A percentile compares a stretch with the other conserved stretches of the same genome.
Evolutionary conservation across 2,797 vertebrate genomes (phyloP).

Genomic region (Intellagama lesueurii): DNA sequence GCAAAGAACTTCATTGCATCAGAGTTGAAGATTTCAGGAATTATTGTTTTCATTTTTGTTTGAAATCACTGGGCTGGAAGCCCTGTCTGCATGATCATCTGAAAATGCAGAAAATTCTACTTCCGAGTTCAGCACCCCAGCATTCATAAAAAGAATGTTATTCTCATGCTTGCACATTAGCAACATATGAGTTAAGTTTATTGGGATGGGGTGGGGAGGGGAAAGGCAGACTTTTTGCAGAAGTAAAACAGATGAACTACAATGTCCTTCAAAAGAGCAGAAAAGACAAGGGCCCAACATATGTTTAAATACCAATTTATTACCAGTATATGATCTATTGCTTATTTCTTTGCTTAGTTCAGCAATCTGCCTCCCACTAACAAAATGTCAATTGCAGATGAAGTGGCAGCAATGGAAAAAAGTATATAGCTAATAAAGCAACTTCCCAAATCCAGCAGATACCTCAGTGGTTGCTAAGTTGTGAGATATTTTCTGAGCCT

Average conservation of each 20-base stretch:
- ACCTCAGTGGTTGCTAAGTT: constrained; percentile 30
- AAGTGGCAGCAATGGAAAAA: constrained; percentile 29
- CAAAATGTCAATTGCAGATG: constrained; percentile 74
- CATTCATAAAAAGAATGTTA: constrained; percentile 38
- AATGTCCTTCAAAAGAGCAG: constrained; percentile 68
- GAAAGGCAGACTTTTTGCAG: constrained; percentile 46
- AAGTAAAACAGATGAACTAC: constrained; percentile 60
- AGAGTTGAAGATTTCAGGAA: not conserved
- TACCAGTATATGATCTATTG: constrained; percentile 72
- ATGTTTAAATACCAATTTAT: constrained; percentile 71
- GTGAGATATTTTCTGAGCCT: too few species aligned
- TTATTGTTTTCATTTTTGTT: not conserved
- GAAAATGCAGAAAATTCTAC: not conserved
- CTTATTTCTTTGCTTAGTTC: constrained; percentile 73
- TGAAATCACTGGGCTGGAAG: constrained; percentile 1
- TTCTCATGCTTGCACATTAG: not conserved
- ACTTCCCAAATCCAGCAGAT: constrained; percentile 60
- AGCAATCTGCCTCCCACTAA: constrained; percentile 72
- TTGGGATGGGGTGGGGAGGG: not conserved
- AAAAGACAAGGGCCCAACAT: constrained; percentile 66
- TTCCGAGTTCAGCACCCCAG: constrained; percentile 25
- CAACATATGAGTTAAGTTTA: constrained; percentile 26
- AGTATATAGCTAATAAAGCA: constrained; percentile 65
- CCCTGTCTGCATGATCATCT: constrained; percentile 8
- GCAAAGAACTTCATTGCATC: not conserved